Evolutionary conservation across 2,888 invertebrate genomes (phyloP), one percentile per base, ranked within the genome.

Genomic region (Lycocerus yunnanus): DNA sequence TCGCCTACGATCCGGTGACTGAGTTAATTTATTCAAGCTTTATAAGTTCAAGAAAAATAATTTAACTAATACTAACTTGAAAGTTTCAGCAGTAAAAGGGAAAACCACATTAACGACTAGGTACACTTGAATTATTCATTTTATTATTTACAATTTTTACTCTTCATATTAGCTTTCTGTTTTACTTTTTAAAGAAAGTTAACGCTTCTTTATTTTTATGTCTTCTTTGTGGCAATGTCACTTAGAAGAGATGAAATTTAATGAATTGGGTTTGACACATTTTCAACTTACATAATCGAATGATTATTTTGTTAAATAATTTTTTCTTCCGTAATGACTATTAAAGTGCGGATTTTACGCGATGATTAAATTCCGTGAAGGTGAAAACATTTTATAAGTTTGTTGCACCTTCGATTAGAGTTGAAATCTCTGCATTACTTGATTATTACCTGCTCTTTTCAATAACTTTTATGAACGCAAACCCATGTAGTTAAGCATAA

Each of bases 381-480:
- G 43, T 43, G 43, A 43, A 43, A 63, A 63, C 10, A 9, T 18
- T 63, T 63, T 63, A 63, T 63, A 63, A 63, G 61, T 63, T 63
- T 63, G 61, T 63, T 63, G 61, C 61, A 63, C 61, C 20, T 20
- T 63, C 5, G 61, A 63, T 63, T 63, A n/a, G n/a, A n/a, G 61
- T 63, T 63, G 9, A 63, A 63, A 63, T 63, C 61, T 63, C 20
- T 5, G 13, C 11, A 63, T 63, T 18, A 18, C 61, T 18, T n/a
- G n/a, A 8, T 20, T 18, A 63, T 63, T 63, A 18, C 43, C 43
- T 43, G n/a, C 61, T 63, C 61, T 6, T 20, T 16, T 63, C 61
- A 9, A 18, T 63, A 61, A 20, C 16, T 18, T 63, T 63, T 63
- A 20, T 20, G 13, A 15, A 13, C n/a, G n/a, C 16, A 61, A 18